Conservation (phyloP, 2,797 vertebrate species). For the Clamator glandarius region DNA sequence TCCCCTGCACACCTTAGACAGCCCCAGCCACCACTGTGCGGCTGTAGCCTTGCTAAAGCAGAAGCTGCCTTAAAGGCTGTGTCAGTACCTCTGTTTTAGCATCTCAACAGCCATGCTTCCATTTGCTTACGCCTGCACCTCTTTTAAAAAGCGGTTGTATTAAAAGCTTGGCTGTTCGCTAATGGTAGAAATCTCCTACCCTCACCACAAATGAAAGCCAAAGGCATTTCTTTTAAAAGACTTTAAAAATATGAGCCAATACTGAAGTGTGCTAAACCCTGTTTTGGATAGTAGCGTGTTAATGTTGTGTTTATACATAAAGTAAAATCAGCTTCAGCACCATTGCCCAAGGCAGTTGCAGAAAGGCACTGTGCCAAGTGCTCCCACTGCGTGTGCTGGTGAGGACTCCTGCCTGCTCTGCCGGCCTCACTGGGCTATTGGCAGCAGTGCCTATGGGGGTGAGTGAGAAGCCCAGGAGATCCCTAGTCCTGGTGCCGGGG, state of each 20-base stretch:
- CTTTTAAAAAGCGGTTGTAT: neutral
- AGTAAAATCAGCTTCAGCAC: neutral
- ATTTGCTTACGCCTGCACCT: neutral
- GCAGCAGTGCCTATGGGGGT: neutral
- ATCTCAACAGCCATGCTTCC: neutral
- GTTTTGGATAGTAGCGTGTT: fast-evolving
- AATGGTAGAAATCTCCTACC: neutral
- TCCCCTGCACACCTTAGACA: neutral
- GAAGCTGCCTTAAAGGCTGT: neutral
- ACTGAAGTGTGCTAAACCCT: neutral
- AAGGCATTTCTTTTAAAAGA: neutral
- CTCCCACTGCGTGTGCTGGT: fast-evolving
- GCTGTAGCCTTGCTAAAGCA: neutral
- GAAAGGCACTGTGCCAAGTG: fast-evolving
- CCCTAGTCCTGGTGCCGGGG: fast-evolving
- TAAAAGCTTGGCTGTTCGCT: neutral
- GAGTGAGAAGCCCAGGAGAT: neutral
- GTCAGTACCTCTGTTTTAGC: neutral
- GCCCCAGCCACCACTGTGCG: fast-evolving
- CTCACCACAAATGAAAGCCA: neutral
- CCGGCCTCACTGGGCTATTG: fast-evolving
- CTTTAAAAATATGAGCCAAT: neutral
- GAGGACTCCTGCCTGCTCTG: fast-evolving
- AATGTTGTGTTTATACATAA: neutral
- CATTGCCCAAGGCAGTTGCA: neutral